Percentiles rank a stretch among this genome's conserved stretches.
Conservation (phyloP, 1,140 invertebrate species). For the Anthonomus grandis region DNA sequence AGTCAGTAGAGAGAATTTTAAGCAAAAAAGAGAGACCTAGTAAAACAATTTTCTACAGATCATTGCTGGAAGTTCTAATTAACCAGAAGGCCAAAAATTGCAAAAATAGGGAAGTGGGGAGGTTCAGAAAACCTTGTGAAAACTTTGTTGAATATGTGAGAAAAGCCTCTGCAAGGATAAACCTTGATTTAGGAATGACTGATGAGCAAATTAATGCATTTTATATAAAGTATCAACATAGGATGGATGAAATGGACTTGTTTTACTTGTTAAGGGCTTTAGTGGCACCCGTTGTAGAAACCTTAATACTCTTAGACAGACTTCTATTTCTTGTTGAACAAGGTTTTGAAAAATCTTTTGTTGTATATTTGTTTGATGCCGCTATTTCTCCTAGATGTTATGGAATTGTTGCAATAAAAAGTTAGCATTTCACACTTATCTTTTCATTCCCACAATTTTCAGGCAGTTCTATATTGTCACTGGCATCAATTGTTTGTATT, state of each 20-base stretch:
- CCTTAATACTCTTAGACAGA: constrained; percentile 79
- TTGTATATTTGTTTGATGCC: constrained; percentile 74
- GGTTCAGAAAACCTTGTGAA: constrained; percentile 55
- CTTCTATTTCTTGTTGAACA: constrained; percentile 74
- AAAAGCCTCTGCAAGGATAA: constrained; percentile 59
- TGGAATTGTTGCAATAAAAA: constrained; percentile 61
- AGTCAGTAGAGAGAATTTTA: constrained; percentile 67
- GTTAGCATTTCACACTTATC: too few species aligned
- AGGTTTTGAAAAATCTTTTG: constrained; percentile 58
- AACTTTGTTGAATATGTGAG: constrained; percentile 63
- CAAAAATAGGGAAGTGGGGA: constrained; percentile 45
- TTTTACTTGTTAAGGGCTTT: constrained; percentile 80
- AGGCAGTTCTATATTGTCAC: too few species aligned
- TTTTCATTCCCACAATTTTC: too few species aligned
- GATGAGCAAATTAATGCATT: constrained; percentile 51
- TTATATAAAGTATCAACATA: constrained; percentile 47
- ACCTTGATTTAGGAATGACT: constrained; percentile 41
- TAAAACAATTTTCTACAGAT: constrained; percentile 66
- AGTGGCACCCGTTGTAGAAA: constrained; percentile 80
- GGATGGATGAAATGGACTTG: constrained; percentile 65
- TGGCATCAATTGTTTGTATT: too few species aligned
- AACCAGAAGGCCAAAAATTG: constrained; percentile 49
- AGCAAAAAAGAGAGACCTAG: constrained; percentile 56
- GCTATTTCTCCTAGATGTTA: constrained; percentile 73
- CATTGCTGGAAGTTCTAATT: constrained; percentile 67